Conservation (phyloP, 1,140 invertebrate species). For the Vanessa atalanta region DNA sequence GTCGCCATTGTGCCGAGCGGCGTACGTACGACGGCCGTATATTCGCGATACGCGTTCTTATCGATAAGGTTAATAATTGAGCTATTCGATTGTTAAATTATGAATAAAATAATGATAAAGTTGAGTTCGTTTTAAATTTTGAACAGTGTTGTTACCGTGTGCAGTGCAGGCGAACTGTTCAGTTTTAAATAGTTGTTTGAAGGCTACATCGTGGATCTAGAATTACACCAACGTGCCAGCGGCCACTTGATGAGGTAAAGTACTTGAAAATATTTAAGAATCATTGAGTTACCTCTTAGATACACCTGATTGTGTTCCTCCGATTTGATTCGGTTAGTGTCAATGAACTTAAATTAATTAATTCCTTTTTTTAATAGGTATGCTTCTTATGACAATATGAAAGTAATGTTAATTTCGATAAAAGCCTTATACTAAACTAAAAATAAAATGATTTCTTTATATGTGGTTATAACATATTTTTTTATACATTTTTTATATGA, state of each 20-base stretch:
- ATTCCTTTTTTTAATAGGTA: no score
- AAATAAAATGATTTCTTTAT: no score
- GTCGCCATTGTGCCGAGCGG: slow-evolving; percentile 74
- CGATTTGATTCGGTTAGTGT: neutral
- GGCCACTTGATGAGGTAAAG: slow-evolving; percentile 77
- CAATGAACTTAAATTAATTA: slow-evolving; percentile 1
- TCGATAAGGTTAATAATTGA: slow-evolving; percentile 55
- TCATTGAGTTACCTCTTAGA: slow-evolving; percentile 5
- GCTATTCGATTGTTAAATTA: slow-evolving; percentile 55
- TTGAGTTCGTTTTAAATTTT: slow-evolving; percentile 41
- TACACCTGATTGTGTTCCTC: neutral
- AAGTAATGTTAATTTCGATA: no score
- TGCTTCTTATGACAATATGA: no score
- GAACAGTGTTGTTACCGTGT: slow-evolving; percentile 54
- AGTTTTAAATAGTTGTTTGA: slow-evolving; percentile 44
- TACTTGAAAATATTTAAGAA: slow-evolving; percentile 10
- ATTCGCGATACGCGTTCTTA: slow-evolving; percentile 63
- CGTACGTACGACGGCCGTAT: slow-evolving; percentile 61
- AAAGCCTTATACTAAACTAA: no score
- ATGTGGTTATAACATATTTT: no score
- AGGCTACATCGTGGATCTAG: slow-evolving; percentile 68
- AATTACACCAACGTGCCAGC: slow-evolving; percentile 76
- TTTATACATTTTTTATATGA: no score
- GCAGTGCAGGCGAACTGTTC: slow-evolving; percentile 51
- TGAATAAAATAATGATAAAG: slow-evolving; percentile 47